These are phyloP conservation scores for Episyrphus balteatus DNA, from an alignment of 1,140 invertebrate genomes.

Conservation along the genomic window DNA sequence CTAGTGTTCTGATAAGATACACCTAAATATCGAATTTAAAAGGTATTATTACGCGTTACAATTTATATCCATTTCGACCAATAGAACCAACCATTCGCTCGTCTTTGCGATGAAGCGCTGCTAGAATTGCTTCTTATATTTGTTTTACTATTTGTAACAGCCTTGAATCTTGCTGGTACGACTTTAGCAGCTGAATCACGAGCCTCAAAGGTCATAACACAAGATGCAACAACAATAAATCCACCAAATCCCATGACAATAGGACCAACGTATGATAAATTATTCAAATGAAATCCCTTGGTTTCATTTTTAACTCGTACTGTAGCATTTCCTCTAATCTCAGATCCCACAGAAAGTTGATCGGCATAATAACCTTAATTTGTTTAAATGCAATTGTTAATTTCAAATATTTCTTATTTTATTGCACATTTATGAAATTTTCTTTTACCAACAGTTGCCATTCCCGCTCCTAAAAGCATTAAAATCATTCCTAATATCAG, in stretches of 20 bases:
- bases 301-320: conserved; percentile 67
- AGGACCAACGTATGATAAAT: conserved; percentile 81
- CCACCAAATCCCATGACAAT: conserved; percentile 89
- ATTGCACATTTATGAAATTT: neutral
- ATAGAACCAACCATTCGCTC: conserved; percentile 36
- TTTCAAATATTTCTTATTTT: neutral
- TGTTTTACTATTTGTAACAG: conserved; percentile 35
- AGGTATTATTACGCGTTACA: too few relatives aligned
- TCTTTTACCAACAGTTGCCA: conserved; percentile 77
- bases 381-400: too few relatives aligned
- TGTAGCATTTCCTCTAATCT: conserved; percentile 63
- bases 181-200: conserved; percentile 78
- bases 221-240: conserved; percentile 84
- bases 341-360: conserved; percentile 61
- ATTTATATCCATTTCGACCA: too few relatives aligned
- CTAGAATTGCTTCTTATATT: conserved; percentile 34
- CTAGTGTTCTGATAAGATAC: conserved; percentile 37
- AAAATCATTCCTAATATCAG: conserved; percentile 70
- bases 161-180: conserved; percentile 61
- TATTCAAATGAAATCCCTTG: conserved; percentile 74
- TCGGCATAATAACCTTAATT: conserved; percentile 71
- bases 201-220: conserved; percentile 90
- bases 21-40: too few relatives aligned
- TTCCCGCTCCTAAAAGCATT: conserved; percentile 73
- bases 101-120: conserved; percentile 26